Evolutionary conservation across 2,888 invertebrate species (phyloP), one percentile per base, ranked within the genome.

Genomic region (Campoplex capitator): DNA sequence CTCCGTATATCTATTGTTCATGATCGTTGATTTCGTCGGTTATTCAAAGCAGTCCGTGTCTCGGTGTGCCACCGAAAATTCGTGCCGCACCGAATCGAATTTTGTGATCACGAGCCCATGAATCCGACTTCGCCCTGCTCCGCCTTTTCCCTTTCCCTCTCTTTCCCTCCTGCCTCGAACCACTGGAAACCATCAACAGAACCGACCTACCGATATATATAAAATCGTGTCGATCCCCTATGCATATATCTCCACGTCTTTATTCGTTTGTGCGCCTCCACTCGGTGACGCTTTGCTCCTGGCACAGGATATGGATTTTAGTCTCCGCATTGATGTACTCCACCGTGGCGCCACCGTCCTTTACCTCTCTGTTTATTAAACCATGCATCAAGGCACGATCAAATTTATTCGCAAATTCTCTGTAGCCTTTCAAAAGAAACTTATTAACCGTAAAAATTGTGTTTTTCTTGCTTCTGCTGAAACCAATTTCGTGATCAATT

Each of bases 291-390:
- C 83, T 76, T 84, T 56, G 88, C 73, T 88, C 89, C 88, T 88
- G 89, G 89, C 83, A 89, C 89, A 84, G 80, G 71, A 85, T 88
- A 89, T 88, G 84, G 89, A 89, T 89, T 88, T 51, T 68, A 54
- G 54, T 45, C 32, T 23, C 23, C 38, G 16, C 23, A 23, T 56
- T n/a, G 8, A 23, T 65, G 45, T 0, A 48, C 28, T 42, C 48
- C 2, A 38, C 42, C 48, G 28, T 56, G 56, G 38, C 23, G n/a
- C 62, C 48, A n/a, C 48, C 0, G 28, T 82, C 56, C 38, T 6
- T 54, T 35, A 38, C 68, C 67, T 18, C n/a, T 4, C 48, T 48
- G 32, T 48, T 48, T 23, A 77, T 77, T 45, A 51, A 7, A 18
- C 38, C 3, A 45, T 45, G 23, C 11, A 1, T 7, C n/a, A 68